Conservation (phyloP, 2,888 invertebrate species). For the Sarcophaga subvicina region DNA sequence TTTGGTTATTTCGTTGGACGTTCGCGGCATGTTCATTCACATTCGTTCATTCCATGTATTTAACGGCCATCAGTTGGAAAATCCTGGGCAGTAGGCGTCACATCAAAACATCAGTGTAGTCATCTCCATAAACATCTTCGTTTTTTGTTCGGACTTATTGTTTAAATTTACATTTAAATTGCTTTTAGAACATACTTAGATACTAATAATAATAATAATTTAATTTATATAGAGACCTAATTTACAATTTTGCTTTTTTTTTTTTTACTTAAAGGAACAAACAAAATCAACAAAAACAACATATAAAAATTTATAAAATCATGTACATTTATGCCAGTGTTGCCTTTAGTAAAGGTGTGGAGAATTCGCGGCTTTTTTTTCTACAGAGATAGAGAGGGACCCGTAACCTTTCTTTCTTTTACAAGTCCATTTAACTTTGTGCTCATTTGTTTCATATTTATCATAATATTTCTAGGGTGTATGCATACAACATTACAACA, state of each 20-base stretch:
- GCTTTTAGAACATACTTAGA: conserved; percentile 37
- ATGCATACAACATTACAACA: conserved; percentile 64
- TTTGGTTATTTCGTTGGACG: conserved; percentile 13
- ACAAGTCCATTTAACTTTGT: conserved; percentile 46
- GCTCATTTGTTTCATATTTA: conserved; percentile 49
- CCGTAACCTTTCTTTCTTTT: conserved; percentile 29
- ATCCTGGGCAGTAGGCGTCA: not conserved
- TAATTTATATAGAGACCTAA: conserved; percentile 40
- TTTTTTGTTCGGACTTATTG: conserved; percentile 34
- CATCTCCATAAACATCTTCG: not conserved
- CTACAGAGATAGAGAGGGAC: conserved; percentile 7
- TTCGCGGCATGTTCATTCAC: not conserved
- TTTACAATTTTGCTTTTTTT: conserved; percentile 47
- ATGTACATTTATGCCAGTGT: conserved; percentile 47
- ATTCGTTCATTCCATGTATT: conserved; percentile 26
- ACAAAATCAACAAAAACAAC: conserved; percentile 36
- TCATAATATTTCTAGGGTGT: conserved; percentile 59
- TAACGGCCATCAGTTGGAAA: not conserved
- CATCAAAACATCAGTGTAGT: not conserved
- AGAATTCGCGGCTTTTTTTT: not conserved
- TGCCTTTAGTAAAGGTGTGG: conserved; percentile 30
- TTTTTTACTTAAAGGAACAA: conserved; percentile 25
- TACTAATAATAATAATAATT: conserved; percentile 19
- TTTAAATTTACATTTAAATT: conserved; percentile 38
- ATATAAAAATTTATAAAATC: conserved; percentile 46